phyloP scores from a whole-genome alignment of 2,113 vertebrate genomes.

The Antigone vipio region DNA sequence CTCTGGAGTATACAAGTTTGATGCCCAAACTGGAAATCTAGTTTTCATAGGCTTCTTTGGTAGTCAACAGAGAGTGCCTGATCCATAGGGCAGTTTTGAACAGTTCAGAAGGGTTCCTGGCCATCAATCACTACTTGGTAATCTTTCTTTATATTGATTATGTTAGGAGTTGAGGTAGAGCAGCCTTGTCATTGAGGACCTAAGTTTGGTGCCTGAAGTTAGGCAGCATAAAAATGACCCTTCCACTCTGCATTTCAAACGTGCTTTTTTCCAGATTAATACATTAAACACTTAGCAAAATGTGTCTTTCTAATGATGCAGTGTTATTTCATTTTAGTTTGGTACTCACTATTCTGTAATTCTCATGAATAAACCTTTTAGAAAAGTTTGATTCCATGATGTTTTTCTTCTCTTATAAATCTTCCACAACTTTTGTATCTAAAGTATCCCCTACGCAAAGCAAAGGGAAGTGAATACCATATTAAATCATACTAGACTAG shows the following conservation, averaged over 20 bases:
- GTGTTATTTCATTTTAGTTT: background rate
- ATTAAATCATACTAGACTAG: background rate
- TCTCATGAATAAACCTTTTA: background rate
- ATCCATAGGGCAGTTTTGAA: background rate
- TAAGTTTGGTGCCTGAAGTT: background rate
- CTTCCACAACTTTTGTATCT: background rate
- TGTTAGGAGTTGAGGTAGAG: background rate
- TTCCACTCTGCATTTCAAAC: background rate
- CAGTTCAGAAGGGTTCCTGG: background rate
- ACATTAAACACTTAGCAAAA: background rate
- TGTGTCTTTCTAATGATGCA: background rate
- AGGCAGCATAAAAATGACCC: background rate
- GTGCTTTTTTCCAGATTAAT: background rate
- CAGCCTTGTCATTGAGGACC: background rate
- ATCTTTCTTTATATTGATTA: background rate
- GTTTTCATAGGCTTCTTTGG: background rate
- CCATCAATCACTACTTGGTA: background rate
- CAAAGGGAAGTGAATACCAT: background rate
- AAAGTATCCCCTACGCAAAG: background rate
- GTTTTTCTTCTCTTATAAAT: background rate
- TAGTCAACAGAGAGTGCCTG: background rate
- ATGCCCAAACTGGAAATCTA: background rate
- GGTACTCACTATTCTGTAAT: background rate
- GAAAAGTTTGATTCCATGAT: background rate
- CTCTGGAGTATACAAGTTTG: background rate